A percentile compares a stretch with the other conserved stretches of the same genome.
Evolutionary conservation across 1,140 invertebrate species (phyloP).

Genomic region (Leptinotarsa texana): DNA sequence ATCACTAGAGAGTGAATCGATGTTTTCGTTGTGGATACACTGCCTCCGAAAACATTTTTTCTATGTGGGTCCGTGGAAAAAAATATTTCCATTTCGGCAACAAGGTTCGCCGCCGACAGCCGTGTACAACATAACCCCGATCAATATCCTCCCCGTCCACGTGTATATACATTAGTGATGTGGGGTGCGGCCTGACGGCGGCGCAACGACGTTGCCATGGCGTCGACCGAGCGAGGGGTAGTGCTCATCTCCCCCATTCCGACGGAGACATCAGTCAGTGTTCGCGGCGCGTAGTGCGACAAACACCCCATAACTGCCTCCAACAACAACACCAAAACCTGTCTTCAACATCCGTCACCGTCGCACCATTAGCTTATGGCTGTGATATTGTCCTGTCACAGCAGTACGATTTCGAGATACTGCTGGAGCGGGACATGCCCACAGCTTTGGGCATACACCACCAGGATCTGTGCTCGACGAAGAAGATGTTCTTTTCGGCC

Average conservation of each 20-base stretch:
- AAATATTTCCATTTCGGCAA: constrained; percentile 1
- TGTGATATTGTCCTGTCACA: constrained; percentile 94
- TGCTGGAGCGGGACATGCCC: constrained; percentile 87
- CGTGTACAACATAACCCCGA: neutral
- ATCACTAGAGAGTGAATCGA: too few species aligned
- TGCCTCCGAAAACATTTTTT: too few species aligned
- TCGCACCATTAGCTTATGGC: constrained; percentile 53
- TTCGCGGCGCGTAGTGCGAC: constrained; percentile 35
- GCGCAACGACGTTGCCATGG: constrained; percentile 46
- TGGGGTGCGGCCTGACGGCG: constrained; percentile 42
- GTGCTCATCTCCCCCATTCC: constrained; percentile 48
- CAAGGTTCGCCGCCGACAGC: neutral
- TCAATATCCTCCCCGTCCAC: constrained; percentile 39
- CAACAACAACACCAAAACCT: neutral
- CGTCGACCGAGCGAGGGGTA: constrained; percentile 43
- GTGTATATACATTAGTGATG: constrained; percentile 58
- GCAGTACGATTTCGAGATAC: constrained; percentile 81
- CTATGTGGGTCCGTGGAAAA: neutral
- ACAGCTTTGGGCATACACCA: constrained; percentile 54
- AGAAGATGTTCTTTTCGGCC: constrained; percentile 10
- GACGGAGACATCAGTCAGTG: constrained; percentile 43
- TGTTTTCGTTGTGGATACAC: too few species aligned
- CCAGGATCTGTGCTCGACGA: constrained; percentile 7
- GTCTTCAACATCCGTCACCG: neutral
- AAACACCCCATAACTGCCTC: constrained; percentile 9